A percentile compares a stretch with the other conserved stretches of the same genome.
phyloP scores from a whole-genome alignment of 2,113 vertebrate genomes.

The Saimiri boliviensis region DNA sequence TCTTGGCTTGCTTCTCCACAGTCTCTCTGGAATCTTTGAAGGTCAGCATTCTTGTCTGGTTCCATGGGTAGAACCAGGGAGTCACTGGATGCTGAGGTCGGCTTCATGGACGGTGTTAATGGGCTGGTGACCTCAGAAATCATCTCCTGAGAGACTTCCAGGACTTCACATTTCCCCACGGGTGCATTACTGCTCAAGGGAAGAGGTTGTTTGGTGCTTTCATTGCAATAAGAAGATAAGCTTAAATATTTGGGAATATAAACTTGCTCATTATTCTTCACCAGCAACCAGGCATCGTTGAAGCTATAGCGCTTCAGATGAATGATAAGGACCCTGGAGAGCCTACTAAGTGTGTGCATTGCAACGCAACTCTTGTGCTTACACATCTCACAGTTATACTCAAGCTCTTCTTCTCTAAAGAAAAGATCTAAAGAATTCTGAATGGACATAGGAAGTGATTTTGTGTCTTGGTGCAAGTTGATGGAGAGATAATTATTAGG shows the following conservation, averaged over 20 bases:
- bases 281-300: not conserved
- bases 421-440: not conserved
- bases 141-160: not conserved
- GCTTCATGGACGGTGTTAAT: slow-evolving; percentile 42
- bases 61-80: slow-evolving; percentile 80
- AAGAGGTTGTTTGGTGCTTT: not conserved
- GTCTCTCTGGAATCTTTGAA: slow-evolving; percentile 85
- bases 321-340: not conserved
- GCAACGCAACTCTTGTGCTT: not conserved
- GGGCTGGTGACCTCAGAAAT: not conserved
- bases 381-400: not conserved
- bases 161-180: not conserved
- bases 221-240: not conserved
- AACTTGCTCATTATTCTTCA: not conserved
- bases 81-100: slow-evolving; percentile 82
- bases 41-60: slow-evolving; percentile 91
- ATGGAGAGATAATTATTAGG: not conserved
- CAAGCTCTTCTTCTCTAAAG: not conserved
- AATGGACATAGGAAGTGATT: rapidly evolving
- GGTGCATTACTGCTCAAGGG: rapidly evolving
- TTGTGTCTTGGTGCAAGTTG: not conserved
- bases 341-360: not conserved
- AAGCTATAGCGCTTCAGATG: slow-evolving; percentile 3
- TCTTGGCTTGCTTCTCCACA: slow-evolving; percentile 81
- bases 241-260: not conserved